These are phyloP conservation scores for Pangasius macronema DNA, from an alignment of 2,797 vertebrate genomes.

Conservation along the genomic window DNA sequence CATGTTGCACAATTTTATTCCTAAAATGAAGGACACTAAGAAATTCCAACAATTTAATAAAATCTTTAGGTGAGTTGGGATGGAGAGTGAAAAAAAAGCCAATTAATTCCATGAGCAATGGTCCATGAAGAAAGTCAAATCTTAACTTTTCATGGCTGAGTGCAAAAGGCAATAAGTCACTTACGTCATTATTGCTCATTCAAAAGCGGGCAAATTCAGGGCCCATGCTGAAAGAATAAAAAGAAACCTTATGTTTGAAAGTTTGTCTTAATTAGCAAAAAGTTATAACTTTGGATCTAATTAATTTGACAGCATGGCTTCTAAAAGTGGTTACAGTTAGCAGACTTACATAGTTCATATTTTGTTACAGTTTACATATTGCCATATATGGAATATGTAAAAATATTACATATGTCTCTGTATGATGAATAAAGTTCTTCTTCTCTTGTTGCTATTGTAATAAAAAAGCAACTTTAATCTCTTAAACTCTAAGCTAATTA, in stretches of 20 bases:
- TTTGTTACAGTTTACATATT: not conserved
- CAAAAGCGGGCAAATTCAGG: conserved; percentile 88
- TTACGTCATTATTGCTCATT: conserved; percentile 66
- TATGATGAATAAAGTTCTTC: not conserved
- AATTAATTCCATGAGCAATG: conserved; percentile 19
- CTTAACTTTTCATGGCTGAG: conserved; percentile 11
- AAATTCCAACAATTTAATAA: not conserved
- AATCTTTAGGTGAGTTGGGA: not conserved
- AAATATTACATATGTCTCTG: not conserved
- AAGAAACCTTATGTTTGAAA: conserved; percentile 70
- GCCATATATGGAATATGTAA: not conserved
- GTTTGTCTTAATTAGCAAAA: conserved; percentile 1
- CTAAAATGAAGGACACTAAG: not conserved
- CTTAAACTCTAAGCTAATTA: not conserved
- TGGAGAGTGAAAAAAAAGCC: not conserved
- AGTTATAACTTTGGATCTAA: not conserved
- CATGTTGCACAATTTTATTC: conserved; percentile 35
- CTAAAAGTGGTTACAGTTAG: not conserved
- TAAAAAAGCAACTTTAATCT: not conserved
- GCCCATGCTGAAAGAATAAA: conserved; percentile 82
- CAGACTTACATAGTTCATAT: not conserved
- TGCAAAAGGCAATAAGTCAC: conserved; percentile 31
- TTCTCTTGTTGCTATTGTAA: not conserved
- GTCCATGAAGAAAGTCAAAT: conserved; percentile 14
- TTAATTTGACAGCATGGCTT: not conserved